Conservation (phyloP, 1,140 invertebrate species). For the Drosophila jambulina region DNA sequence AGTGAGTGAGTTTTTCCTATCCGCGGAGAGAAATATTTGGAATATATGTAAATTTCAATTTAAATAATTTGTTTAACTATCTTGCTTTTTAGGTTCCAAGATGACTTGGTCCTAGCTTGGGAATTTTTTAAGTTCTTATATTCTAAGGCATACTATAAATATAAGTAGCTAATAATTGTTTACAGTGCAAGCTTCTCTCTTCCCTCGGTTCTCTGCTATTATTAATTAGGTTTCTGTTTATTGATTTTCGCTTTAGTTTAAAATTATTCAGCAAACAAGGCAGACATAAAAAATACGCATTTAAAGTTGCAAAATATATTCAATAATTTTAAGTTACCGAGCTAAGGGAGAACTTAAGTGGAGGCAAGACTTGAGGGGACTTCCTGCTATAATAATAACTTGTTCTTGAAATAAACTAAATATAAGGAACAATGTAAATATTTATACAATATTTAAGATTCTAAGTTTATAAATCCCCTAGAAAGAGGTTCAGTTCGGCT, state of each 20-base stretch:
- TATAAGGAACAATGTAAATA: background rate
- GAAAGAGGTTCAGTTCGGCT: background rate
- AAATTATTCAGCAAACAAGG: background rate
- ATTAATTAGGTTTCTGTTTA: constrained; percentile 2
- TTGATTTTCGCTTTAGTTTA: background rate
- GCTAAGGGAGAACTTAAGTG: background rate
- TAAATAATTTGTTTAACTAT: background rate
- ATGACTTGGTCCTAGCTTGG: background rate
- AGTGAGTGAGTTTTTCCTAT: background rate
- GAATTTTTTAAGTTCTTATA: background rate
- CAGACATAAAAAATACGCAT: background rate
- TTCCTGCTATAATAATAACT: too few relatives aligned
- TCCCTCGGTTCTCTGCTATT: too few relatives aligned
- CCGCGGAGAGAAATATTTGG: background rate
- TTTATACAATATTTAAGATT: background rate
- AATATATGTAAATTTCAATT: background rate
- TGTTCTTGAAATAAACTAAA: too few relatives aligned
- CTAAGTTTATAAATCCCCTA: background rate
- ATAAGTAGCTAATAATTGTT: background rate
- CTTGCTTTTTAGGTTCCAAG: background rate
- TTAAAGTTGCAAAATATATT: background rate
- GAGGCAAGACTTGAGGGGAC: background rate
- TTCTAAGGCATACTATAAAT: background rate
- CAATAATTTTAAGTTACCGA: background rate
- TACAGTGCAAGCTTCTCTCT: background rate